These are phyloP conservation scores for Chinchilla lanigera DNA, from an alignment of 2,113 vertebrate genomes.

Conservation along the genomic window DNA sequence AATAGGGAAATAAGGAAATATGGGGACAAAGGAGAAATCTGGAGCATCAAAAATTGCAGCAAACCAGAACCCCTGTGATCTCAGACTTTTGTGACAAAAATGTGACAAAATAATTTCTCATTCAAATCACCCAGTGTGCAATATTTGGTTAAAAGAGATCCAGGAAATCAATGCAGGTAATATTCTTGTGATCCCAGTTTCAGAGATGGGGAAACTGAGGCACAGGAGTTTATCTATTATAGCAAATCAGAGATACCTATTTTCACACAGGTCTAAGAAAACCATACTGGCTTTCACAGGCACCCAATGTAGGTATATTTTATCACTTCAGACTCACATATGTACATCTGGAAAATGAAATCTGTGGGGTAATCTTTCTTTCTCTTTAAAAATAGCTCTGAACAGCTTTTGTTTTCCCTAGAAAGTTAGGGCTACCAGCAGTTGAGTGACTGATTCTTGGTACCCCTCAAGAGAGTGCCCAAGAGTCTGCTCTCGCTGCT, in stretches of 20 bases:
- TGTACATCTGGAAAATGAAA: background rate
- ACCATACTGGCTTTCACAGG: background rate
- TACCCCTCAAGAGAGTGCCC: background rate
- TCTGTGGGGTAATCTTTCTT: background rate
- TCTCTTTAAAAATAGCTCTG: background rate
- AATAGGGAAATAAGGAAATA: background rate
- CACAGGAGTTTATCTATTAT: background rate
- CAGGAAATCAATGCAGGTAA: background rate
- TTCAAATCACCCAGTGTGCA: background rate
- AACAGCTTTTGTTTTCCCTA: background rate
- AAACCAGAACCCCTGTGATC: background rate
- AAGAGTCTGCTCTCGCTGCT: background rate
- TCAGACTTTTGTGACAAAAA: background rate
- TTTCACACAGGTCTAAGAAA: background rate
- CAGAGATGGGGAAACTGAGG: background rate
- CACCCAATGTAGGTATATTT: background rate
- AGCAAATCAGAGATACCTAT: background rate
- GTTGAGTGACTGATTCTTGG: background rate
- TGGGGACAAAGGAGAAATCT: background rate
- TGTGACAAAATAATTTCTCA: background rate
- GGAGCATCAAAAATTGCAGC: background rate
- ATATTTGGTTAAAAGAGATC: background rate
- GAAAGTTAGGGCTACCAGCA: background rate
- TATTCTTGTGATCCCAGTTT: background rate
- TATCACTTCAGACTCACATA: background rate